phyloP scores from a whole-genome alignment of 2,888 invertebrate species.

The Pterostichus niger region DNA sequence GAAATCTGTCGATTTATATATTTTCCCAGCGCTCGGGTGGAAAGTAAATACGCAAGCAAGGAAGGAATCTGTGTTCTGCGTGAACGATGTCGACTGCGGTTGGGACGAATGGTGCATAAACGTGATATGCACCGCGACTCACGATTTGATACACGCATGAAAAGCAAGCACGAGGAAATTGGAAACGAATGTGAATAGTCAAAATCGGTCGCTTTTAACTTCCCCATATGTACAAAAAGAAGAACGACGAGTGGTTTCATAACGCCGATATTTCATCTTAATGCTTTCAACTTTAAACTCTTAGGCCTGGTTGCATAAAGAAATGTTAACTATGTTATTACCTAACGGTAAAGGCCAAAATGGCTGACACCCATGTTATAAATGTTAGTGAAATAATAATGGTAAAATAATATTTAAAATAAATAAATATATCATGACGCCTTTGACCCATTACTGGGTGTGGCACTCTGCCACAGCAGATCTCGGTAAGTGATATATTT shows the following conservation, averaged over 20 bases:
- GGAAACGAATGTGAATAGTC: constrained; percentile 4
- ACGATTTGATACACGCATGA: too few relatives aligned
- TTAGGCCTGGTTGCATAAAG: not conserved
- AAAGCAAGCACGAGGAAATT: constrained; percentile 1
- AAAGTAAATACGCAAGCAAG: constrained; percentile 58
- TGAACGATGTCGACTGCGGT: not conserved
- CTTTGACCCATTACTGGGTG: too few relatives aligned
- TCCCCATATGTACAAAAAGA: not conserved
- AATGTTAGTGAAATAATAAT: too few relatives aligned
- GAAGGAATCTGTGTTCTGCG: constrained; percentile 8
- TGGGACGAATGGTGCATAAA: constrained; percentile 5
- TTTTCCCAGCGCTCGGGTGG: constrained; percentile 49
- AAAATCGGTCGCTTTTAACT: not conserved
- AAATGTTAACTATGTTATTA: too few relatives aligned
- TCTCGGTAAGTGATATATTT: too few relatives aligned
- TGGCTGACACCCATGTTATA: too few relatives aligned
- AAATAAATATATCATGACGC: too few relatives aligned
- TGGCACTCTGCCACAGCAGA: too few relatives aligned
- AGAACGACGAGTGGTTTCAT: not conserved
- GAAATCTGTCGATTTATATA: constrained; percentile 66
- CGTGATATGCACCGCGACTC: not conserved
- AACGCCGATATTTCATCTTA: not conserved
- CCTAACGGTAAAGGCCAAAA: too few relatives aligned
- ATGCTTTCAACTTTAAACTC: not conserved
- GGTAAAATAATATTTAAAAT: too few relatives aligned